Percentiles rank a stretch among this genome's conserved stretches.
Conservation (phyloP, 1,140 invertebrate species). For the Leptopilina clavipes region DNA sequence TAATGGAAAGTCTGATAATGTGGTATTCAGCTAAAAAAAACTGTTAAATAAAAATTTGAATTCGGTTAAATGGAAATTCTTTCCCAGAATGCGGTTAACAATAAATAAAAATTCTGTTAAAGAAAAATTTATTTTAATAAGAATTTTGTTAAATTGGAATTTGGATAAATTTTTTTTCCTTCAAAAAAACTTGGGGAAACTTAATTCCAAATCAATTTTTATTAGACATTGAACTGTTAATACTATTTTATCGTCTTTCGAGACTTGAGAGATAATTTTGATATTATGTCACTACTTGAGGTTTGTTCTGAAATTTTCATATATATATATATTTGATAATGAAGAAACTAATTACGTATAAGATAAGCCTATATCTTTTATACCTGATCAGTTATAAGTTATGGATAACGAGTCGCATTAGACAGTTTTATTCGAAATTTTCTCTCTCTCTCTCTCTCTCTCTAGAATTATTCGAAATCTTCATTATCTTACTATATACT, state of each 20-base stretch:
- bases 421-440: no score
- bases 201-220: background rate
- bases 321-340: background rate
- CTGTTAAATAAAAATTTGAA: no score
- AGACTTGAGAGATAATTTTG: background rate
- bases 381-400: background rate
- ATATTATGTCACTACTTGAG: background rate
- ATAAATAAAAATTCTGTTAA: no score
- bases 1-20: no score
- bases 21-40: no score
- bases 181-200: no score
- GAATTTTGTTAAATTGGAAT: no score
- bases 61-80: no score
- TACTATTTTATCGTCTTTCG: background rate
- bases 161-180: background rate
- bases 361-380: background rate
- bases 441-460: background rate
- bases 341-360: background rate
- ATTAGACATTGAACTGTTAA: background rate
- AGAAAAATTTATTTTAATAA: no score
- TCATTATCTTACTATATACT: background rate
- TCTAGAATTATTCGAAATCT: background rate
- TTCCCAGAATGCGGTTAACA: no score
- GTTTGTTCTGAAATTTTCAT: slow-evolving; percentile 7
- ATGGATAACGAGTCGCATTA: no score